Percentiles rank a stretch among this genome's conserved stretches.
Evolutionary conservation across 2,888 invertebrate species (phyloP).

Genomic region (Pimpla rufipes): DNA sequence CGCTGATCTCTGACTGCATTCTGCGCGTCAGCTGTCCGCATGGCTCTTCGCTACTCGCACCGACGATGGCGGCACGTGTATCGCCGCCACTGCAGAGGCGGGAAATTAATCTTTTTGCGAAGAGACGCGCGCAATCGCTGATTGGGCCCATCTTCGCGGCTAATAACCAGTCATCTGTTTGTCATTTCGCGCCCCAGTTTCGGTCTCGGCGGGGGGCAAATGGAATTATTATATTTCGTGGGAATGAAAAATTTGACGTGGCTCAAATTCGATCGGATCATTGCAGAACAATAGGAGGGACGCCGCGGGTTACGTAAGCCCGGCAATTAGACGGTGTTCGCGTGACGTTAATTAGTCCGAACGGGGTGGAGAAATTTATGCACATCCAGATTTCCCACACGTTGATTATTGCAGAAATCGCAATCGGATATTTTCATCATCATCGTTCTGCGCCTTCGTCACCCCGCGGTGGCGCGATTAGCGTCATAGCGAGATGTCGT

Average conservation of each 20-base stretch:
- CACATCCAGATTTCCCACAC: conserved; percentile 18
- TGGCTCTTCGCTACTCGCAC: neutral
- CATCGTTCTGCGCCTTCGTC: neutral
- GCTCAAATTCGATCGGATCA: neutral
- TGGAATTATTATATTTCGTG: neutral
- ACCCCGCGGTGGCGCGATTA: neutral
- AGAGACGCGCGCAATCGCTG: neutral
- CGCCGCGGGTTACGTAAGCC: conserved; percentile 1
- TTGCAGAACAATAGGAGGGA: conserved; percentile 5
- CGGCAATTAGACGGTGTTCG: neutral
- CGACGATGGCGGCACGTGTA: conserved; percentile 29
- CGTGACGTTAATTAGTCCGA: conserved; percentile 34
- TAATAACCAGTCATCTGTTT: neutral
- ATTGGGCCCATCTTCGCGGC: neutral
- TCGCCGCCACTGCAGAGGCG: neutral
- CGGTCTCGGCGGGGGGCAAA: conserved; percentile 4
- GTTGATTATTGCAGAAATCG: conserved; percentile 10
- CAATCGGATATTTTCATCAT: conserved; percentile 25
- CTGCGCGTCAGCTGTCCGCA: conserved; percentile 41
- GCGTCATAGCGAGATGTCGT: conserved; percentile 51
- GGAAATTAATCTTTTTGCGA: conserved; percentile 19
- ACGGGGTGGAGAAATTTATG: conserved; percentile 9
- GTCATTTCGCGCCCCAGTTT: neutral
- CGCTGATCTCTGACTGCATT: conserved; percentile 8
- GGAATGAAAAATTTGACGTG: conserved; percentile 9